Evolutionary conservation across 2,113 vertebrate species (phyloP).

Genomic region (Eurypyga helias): DNA sequence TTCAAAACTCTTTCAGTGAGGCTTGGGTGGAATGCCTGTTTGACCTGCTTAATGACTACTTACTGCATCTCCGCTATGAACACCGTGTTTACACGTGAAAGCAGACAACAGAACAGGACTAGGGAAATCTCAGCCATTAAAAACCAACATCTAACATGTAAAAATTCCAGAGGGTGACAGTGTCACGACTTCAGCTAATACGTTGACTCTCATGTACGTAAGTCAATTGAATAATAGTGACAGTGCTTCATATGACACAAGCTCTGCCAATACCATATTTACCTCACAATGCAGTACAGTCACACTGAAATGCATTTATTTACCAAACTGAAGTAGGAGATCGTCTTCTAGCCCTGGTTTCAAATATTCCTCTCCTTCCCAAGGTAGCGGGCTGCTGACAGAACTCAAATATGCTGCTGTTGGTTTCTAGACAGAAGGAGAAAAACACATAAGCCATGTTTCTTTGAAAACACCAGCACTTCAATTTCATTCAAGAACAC

Average conservation of each 20-base stretch:
- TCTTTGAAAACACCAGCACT: not conserved
- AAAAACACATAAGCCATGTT: not conserved
- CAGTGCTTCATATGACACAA: accelerated
- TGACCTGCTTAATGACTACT: not conserved
- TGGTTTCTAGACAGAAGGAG: constrained; percentile 80
- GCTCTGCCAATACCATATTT: not conserved
- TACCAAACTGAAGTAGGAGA: constrained; percentile 92
- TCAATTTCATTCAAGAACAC: not conserved
- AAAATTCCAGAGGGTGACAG: not conserved
- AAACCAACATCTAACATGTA: accelerated
- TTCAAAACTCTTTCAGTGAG: not conserved
- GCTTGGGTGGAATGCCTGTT: not conserved
- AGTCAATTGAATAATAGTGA: accelerated
- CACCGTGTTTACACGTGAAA: not conserved
- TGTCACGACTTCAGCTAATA: not conserved
- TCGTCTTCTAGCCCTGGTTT: constrained; percentile 90
- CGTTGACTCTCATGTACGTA: accelerated
- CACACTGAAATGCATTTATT: not conserved
- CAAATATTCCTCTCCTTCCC: constrained; percentile 90
- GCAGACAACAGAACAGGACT: not conserved
- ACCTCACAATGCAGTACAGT: not conserved
- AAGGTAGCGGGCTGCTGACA: constrained; percentile 79
- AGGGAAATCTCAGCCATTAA: not conserved
- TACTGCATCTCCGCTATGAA: not conserved
- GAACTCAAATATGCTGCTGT: constrained; percentile 75